These are phyloP conservation scores for Cantharis rustica DNA, from an alignment of 2,888 invertebrate genomes.

Conservation along the genomic window DNA sequence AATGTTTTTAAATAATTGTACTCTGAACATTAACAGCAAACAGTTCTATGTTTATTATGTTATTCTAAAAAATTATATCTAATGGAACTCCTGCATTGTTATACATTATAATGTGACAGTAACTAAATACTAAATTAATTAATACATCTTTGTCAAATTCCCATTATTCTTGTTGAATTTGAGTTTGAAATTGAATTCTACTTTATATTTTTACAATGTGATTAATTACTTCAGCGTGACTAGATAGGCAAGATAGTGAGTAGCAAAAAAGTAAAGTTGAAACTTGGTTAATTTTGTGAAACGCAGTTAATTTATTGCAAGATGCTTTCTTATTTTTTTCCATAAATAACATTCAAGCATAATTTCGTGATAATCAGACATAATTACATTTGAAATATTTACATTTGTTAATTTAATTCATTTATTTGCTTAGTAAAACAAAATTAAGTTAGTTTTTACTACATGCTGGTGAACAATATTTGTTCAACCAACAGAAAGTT, in stretches of 20 bases:
- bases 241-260: neutral
- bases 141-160: neutral
- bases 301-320: neutral
- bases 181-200: neutral
- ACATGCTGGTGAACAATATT: neutral
- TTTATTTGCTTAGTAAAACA: neutral
- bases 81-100: no score
- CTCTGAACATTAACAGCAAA: no score
- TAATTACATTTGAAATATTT: neutral
- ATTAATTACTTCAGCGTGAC: neutral
- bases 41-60: no score
- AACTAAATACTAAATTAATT: neutral
- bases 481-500: neutral
- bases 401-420: neutral
- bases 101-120: no score
- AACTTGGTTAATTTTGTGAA: neutral
- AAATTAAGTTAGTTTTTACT: neutral
- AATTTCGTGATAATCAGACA: neutral
- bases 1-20: no score
- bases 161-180: neutral
- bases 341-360: neutral
- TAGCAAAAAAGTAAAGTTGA: neutral
- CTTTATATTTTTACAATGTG: neutral
- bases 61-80: no score
- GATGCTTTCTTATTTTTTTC: neutral